Percentiles rank a stretch among this genome's conserved stretches.
phyloP scores from a whole-genome alignment of 2,888 invertebrate species.

The Drosophila dives region DNA sequence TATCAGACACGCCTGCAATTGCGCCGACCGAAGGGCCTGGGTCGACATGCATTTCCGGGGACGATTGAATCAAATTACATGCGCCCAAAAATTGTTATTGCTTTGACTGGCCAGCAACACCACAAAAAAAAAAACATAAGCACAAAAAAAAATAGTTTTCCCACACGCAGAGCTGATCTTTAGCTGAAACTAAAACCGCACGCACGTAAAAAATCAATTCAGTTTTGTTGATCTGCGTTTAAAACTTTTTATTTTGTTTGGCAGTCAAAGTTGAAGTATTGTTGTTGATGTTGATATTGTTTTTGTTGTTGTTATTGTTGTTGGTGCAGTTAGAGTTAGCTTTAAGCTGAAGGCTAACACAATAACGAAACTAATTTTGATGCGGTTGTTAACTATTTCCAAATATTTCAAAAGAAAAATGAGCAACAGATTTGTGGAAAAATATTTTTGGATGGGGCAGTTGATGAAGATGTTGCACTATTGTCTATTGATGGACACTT shows the following conservation, averaged over 20 bases:
- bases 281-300: slow-evolving; percentile 4
- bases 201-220: slow-evolving; percentile 80
- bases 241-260: slow-evolving; percentile 7
- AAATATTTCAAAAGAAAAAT: slow-evolving; percentile 57
- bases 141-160: slow-evolving; percentile 54
- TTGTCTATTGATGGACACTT: slow-evolving; percentile 58
- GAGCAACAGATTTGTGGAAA: slow-evolving; percentile 21
- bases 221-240: slow-evolving; percentile 43
- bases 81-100: slow-evolving; percentile 36
- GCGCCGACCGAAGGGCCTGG: slow-evolving; percentile 37
- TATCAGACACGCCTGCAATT: slow-evolving; percentile 18
- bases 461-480: slow-evolving; percentile 73
- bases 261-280: slow-evolving; percentile 5
- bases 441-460: slow-evolving; percentile 19
- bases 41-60: slow-evolving; percentile 77
- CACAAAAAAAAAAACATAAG: not conserved
- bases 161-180: slow-evolving; percentile 66
- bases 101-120: slow-evolving; percentile 22
- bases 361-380: slow-evolving; percentile 81
- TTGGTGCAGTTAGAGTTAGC: slow-evolving; percentile 21
- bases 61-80: slow-evolving; percentile 49
- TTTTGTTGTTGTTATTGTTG: not conserved
- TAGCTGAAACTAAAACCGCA: slow-evolving; percentile 62
- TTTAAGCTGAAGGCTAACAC: slow-evolving; percentile 73
- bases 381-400: slow-evolving; percentile 80